Base-by-base conservation (phyloP, 1,140 invertebrate genomes). In the Myzus persicae region DNA sequence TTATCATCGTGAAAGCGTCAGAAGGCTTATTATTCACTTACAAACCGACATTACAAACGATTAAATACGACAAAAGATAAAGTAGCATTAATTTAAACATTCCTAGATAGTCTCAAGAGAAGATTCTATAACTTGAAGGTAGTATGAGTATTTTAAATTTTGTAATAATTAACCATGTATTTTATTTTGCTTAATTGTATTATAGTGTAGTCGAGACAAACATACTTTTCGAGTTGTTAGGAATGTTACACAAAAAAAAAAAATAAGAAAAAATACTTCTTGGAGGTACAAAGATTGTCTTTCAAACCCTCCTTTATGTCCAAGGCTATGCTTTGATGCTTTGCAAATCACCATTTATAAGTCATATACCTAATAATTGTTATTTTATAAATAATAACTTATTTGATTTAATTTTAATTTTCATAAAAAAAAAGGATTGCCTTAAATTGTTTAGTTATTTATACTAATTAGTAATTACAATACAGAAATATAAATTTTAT, bases 211-310 rank as follows among this genome's bases (percentile, higher is more conserved):
- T 44, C 89, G 76, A 90, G 54, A 42, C 76, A 90, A 90, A 44
- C 89, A 90, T 90, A 67, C 9, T 76, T 90, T 44, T 90, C 76
- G 54, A 76, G 38, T 42, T 90, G 89, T 42, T 54, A 54, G 1
- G 89, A 90, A 46, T 90, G 48, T 76, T 90, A 76, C 24, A 76
- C 44, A 76, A 76, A 90, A 76, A 76, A 76, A 76, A 90, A 90
- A 90, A 90, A 67, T 40, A 24, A 89, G 40, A 67, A 90, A 90
- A 90, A 90, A 42, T 76, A 90, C 89, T 24, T 90, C 89, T 90
- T 90, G 51, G 89, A 90, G 54, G 54, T 90, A 54, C 89, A 90
- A 76, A 90, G 54, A 90, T 76, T 90, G 89, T 42, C 2, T 22
- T 0, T 90, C 89, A 81, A 81, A 38, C 9, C 76, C 76, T 46